These are phyloP conservation scores for Zootoca vivipara DNA, from an alignment of 2,113 vertebrate genomes.

Conservation along the genomic window DNA sequence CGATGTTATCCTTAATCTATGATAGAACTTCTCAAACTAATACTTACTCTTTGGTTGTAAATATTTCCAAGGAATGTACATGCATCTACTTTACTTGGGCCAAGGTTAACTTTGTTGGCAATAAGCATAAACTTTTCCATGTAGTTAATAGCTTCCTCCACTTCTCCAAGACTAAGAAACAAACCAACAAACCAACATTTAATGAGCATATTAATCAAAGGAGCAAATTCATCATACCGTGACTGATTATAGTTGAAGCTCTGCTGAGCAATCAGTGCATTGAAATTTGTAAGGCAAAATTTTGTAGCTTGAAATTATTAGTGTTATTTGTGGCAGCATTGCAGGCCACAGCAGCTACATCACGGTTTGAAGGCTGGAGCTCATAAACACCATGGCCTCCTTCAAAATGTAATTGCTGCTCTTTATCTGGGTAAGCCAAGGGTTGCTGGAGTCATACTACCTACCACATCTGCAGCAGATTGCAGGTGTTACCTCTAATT, in stretches of 20 bases:
- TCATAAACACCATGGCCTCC: constrained; percentile 25
- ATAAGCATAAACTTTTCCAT: constrained; percentile 72
- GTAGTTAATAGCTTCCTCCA: constrained; percentile 60
- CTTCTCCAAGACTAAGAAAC: constrained; percentile 73
- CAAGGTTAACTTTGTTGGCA: constrained; percentile 65
- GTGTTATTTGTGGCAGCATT: not conserved
- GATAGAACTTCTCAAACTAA: not conserved
- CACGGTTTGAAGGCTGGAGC: accelerated
- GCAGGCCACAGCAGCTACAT: not conserved
- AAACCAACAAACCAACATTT: constrained; percentile 34
- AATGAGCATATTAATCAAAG: constrained; percentile 29
- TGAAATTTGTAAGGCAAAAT: not conserved
- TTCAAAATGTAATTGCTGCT: not conserved
- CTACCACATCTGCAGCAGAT: constrained; percentile 41
- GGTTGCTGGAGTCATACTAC: constrained; percentile 35
- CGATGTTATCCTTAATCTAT: not conserved
- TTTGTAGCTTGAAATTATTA: not conserved
- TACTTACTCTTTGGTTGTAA: constrained; percentile 78
- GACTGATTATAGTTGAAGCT: not conserved
- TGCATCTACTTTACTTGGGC: constrained; percentile 71
- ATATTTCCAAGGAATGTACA: constrained; percentile 75
- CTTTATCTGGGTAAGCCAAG: constrained; percentile 33
- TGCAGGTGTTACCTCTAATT: constrained; percentile 54
- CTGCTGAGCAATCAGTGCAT: not conserved
- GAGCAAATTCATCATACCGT: constrained; percentile 17